phyloP scores from a whole-genome alignment of 2,888 invertebrate genomes.

The Anoplius nigerrimus region DNA sequence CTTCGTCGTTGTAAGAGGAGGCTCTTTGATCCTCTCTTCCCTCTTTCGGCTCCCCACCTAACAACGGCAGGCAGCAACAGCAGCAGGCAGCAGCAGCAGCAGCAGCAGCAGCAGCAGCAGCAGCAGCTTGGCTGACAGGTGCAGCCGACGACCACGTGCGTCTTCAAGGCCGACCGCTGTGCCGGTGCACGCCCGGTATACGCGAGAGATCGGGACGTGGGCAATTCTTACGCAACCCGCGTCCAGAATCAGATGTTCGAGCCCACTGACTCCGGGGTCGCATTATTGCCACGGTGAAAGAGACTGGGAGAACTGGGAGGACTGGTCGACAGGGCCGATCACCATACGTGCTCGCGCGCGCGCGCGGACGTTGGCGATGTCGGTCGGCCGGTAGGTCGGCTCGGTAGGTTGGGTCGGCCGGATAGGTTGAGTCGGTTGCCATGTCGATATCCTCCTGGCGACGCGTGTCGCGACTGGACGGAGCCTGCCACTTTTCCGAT shows the following conservation, averaged over 20 bases:
- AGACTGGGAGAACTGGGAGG: neutral
- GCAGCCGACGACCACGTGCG: slow-evolving; percentile 66
- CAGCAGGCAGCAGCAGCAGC: no score
- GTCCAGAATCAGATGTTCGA: slow-evolving; percentile 44
- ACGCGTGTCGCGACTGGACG: no score
- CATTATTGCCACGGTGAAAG: slow-evolving; percentile 13
- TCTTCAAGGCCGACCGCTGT: slow-evolving; percentile 66
- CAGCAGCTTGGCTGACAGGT: slow-evolving; percentile 29
- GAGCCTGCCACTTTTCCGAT: no score
- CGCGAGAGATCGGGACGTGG: slow-evolving; percentile 1
- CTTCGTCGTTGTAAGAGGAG: slow-evolving; percentile 36
- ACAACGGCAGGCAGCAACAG: no score
- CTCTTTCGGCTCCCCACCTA: neutral
- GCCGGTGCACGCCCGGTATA: slow-evolving; percentile 40
- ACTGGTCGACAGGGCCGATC: no score
- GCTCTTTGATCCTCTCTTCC: slow-evolving; percentile 13
- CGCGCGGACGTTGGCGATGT: no score
- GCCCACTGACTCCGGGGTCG: slow-evolving; percentile 30
- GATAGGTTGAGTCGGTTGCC: no score
- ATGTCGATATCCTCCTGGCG: no score
- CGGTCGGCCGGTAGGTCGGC: no score
- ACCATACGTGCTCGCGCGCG: no score
- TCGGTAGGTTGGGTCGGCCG: no score
- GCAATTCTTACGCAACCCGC: slow-evolving; percentile 49
- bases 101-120: no score